Base-by-base conservation (phyloP, 2,888 invertebrate genomes). In the Tipula lateralis region DNA sequence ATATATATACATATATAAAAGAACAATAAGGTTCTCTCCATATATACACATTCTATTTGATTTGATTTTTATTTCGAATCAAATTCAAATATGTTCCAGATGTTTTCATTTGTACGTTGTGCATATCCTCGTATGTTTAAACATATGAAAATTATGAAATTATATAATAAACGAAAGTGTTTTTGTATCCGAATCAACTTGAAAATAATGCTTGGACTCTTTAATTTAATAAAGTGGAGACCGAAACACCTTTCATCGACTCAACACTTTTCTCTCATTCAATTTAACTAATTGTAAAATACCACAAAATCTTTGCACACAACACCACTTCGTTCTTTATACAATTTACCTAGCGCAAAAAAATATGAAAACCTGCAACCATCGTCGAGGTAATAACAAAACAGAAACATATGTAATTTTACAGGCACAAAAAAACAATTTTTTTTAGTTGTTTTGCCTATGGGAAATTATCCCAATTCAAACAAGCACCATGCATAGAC, bases 221-320 rank as follows among this genome's bases (percentile, higher is more conserved):
- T 19, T 66, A 66, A 66, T 66, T 66, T 66, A 24, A 66, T 66
- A 66, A 66, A 66, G 66, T 66, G 66, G 9, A 66, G 9, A 66
- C 66, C 24, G 12, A 24, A 19, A 24, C 66, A 24, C 66, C 66
- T 66, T 66, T 66, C 66, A 66, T 66, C 24, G 66, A 7, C 19
- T 24, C 9, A 66, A 19, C 7, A 9, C 19, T 24, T 44, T 66
- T 19, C 66, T 66, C 24, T 9, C 24, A 19, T 32, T 32, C 66
- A 66, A 66, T 66, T 24, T 24, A 66, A 66, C 66, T 66, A 66
- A 66, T 66, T 66, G 66, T 66, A 66, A 66, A 66, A 66, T 66
- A 66, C 24, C 66, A 66, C 24, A 66, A 66, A 66, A 19, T 12
- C 24, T 24, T 7, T 24, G 9, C 66, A 66, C n/a, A 44, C 9